Evolutionary conservation across 2,113 vertebrate species (phyloP).

Genomic region (Lucifuga dentata): DNA sequence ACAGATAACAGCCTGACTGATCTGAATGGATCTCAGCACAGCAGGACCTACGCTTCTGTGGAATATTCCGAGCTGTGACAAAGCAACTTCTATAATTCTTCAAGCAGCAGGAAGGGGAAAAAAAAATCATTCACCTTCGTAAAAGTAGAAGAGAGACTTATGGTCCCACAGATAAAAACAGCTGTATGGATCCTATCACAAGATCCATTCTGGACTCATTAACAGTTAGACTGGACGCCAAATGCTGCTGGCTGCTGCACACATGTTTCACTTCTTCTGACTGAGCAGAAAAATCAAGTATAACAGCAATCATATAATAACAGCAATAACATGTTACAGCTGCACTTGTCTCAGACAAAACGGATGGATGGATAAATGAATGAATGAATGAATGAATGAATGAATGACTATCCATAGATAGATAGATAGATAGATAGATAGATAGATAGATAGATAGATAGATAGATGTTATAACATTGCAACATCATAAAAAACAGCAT

Average conservation of each 20-base stretch:
- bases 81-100: constrained; percentile 61
- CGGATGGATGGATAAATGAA: too few relatives aligned
- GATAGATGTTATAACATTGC: too few relatives aligned
- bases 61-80: constrained; percentile 41
- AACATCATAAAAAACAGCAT: too few relatives aligned
- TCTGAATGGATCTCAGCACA: constrained; percentile 22
- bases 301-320: too few relatives aligned
- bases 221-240: constrained; percentile 50
- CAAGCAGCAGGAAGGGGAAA: constrained; percentile 49
- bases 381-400: too few relatives aligned
- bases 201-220: constrained; percentile 70
- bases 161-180: constrained; percentile 50
- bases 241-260: constrained; percentile 46
- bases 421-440: too few relatives aligned
- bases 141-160: constrained; percentile 63
- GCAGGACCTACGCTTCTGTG: constrained; percentile 19
- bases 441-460: too few relatives aligned
- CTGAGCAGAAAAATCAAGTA: constrained; percentile 9
- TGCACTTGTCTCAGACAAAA: too few relatives aligned
- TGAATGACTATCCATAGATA: too few relatives aligned
- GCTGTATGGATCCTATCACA: constrained; percentile 60
- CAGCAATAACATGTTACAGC: too few relatives aligned
- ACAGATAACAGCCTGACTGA: constrained; percentile 48
- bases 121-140: constrained; percentile 69
- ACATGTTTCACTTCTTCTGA: constrained; percentile 56